Evolutionary conservation across 2,113 vertebrate genomes (phyloP).

Genomic region (Oriolus oriolus): DNA sequence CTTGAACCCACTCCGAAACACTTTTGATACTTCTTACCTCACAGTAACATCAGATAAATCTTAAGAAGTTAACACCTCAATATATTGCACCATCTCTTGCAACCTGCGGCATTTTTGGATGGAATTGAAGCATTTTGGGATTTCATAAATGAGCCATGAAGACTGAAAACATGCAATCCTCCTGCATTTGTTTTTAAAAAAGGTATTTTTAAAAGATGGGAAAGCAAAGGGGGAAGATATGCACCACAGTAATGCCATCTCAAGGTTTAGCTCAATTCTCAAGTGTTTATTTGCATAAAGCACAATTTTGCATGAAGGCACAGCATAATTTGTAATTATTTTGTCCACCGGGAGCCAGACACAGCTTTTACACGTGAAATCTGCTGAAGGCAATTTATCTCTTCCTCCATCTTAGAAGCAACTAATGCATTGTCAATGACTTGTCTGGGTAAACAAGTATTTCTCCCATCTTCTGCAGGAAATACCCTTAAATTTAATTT

Average conservation of each 20-base stretch:
- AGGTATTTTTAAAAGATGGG: not conserved
- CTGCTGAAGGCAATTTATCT: not conserved
- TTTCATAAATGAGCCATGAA: not conserved
- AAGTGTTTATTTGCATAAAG: not conserved
- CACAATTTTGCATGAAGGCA: not conserved
- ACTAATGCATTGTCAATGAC: not conserved
- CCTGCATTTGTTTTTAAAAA: not conserved
- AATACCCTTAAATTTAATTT: not conserved
- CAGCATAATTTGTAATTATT: not conserved
- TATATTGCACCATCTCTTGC: not conserved
- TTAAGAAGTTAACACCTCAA: not conserved
- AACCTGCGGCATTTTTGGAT: not conserved
- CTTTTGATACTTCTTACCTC: not conserved
- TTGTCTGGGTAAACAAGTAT: not conserved
- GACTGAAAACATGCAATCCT: not conserved
- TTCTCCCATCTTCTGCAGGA: not conserved
- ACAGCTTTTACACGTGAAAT: not conserved
- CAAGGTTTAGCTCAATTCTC: not conserved
- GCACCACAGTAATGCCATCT: not conserved
- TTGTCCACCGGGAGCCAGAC: not conserved
- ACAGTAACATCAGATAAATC: not conserved
- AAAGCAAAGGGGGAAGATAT: not conserved
- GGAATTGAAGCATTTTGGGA: not conserved
- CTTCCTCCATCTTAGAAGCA: not conserved
- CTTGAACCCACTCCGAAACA: not conserved